Evolutionary conservation across 1,140 invertebrate genomes (phyloP).

Genomic region (Catajapyx aquilonaris): DNA sequence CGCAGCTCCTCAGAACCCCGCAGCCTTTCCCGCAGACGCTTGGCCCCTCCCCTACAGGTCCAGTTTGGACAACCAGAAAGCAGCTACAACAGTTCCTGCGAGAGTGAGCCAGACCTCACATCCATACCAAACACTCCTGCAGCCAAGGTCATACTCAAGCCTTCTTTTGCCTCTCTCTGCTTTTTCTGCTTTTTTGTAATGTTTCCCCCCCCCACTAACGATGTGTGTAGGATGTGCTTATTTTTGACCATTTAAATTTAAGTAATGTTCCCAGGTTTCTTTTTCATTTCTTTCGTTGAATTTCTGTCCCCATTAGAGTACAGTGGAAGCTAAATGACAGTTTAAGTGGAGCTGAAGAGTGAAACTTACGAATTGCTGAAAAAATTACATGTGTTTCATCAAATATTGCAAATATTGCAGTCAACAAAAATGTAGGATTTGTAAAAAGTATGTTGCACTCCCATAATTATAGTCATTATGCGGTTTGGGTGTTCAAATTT

Average conservation of each 20-base stretch:
- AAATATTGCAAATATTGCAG: not conserved
- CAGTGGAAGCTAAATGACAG: not conserved
- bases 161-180: not conserved
- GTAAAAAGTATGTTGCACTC: not conserved
- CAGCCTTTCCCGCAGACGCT: constrained; percentile 7
- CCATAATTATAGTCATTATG: not conserved
- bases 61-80: constrained; percentile 17
- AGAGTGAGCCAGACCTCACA: constrained; percentile 14
- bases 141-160: constrained; percentile 11
- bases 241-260: not conserved
- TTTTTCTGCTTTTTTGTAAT: not conserved
- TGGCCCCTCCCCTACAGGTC: constrained; percentile 14
- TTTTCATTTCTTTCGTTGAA: not conserved
- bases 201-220: not conserved
- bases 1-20: constrained; percentile 11
- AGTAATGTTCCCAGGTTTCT: not conserved
- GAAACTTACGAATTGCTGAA: no score
- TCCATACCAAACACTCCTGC: constrained; percentile 8
- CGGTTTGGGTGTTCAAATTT: no score
- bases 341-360: no score
- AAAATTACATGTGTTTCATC: no score
- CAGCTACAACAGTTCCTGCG: constrained; percentile 16
- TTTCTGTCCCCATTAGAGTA: not conserved
- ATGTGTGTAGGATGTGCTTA: not conserved
- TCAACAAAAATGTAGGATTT: not conserved